These are phyloP conservation scores for Vandiemenella viatica DNA, from an alignment of 2,888 invertebrate species.

Conservation along the genomic window DNA sequence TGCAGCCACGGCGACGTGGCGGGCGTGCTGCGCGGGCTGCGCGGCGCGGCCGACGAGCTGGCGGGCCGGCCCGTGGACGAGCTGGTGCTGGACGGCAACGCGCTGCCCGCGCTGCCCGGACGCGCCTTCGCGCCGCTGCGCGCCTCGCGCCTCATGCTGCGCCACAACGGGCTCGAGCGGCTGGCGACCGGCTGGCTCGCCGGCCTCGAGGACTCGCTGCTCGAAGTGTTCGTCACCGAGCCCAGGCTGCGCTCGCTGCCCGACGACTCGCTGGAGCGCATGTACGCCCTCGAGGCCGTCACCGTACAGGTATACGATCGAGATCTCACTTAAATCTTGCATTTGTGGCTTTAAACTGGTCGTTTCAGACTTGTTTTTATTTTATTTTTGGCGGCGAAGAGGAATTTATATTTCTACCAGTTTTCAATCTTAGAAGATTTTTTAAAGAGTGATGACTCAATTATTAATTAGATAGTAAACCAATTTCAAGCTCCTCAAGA, in stretches of 20 bases:
- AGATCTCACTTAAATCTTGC: no score
- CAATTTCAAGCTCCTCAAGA: no score
- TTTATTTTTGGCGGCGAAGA: no score
- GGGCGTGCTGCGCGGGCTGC: constrained; percentile 57
- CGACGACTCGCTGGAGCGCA: constrained; percentile 56
- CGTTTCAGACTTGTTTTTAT: no score
- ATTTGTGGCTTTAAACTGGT: no score
- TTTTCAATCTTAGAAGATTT: no score
- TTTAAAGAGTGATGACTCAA: no score
- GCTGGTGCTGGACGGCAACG: constrained; percentile 74
- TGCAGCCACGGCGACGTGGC: constrained; percentile 81
- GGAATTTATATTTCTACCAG: no score
- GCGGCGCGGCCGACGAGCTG: constrained; percentile 44
- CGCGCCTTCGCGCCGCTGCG: constrained; percentile 55
- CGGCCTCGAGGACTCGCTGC: constrained; percentile 56
- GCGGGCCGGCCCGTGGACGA: constrained; percentile 64
- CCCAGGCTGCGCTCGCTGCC: constrained; percentile 65
- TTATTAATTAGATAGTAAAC: no score
- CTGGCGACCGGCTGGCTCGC: constrained; percentile 69
- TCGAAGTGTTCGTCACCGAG: constrained; percentile 75
- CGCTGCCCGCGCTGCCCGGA: constrained; percentile 60
- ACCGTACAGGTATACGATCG: no score
- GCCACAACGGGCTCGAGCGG: constrained; percentile 68
- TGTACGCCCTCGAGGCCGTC: constrained; percentile 64
- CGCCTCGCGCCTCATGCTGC: constrained; percentile 63